Conservation (phyloP, 2,888 invertebrate species). For the Scaptomyza polygonia region DNA sequence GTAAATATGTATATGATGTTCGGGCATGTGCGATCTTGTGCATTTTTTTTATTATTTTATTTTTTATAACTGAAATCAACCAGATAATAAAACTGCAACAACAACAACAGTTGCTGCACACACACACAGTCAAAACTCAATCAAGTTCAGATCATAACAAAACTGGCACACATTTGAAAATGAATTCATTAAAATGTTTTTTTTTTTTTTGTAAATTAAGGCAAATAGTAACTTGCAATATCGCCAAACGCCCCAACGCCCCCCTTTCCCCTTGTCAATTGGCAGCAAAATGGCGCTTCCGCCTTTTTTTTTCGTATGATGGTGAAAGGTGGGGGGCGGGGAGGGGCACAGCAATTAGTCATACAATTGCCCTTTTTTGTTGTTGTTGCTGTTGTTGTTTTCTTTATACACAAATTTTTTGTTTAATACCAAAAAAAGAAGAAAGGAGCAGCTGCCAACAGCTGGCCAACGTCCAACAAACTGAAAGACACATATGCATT, state of each 20-base stretch:
- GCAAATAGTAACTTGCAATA: too few species aligned
- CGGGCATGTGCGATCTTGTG: constrained; percentile 32
- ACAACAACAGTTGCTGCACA: constrained; percentile 36
- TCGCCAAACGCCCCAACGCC: too few species aligned
- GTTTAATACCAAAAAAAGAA: constrained; percentile 37
- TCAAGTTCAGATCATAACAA: constrained; percentile 55
- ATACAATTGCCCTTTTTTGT: constrained; percentile 35
- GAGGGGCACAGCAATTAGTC: constrained; percentile 48
- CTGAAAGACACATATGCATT: constrained; percentile 48
- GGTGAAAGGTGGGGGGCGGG: neutral
- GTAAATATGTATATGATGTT: neutral
- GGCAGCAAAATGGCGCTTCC: constrained; percentile 57
- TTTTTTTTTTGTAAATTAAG: too few species aligned
- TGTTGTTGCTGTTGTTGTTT: too few species aligned
- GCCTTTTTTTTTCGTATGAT: constrained; percentile 43
- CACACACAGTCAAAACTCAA: constrained; percentile 22
- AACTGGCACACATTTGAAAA: constrained; percentile 45
- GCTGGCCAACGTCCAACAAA: constrained; percentile 25
- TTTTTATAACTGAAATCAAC: constrained; percentile 37
- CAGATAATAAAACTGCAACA: constrained; percentile 14
- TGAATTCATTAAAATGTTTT: constrained; percentile 26
- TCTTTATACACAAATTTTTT: neutral
- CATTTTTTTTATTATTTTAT: constrained; percentile 37
- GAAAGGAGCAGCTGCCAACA: constrained; percentile 4
- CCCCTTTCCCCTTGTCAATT: too few species aligned